These are phyloP conservation scores for Danaus chrysippus DNA, from an alignment of 2,888 invertebrate species.

Conservation along the genomic window DNA sequence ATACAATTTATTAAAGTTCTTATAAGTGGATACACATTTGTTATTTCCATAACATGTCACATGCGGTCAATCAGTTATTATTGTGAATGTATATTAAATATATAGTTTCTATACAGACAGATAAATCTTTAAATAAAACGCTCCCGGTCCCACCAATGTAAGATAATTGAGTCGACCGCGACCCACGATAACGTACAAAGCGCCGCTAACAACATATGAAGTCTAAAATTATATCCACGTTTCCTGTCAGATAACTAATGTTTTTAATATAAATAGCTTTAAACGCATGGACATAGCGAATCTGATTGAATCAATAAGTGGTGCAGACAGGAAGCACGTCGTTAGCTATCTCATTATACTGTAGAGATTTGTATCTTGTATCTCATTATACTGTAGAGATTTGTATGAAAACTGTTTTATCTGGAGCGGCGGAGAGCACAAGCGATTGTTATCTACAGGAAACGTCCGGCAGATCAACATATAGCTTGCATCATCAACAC, in stretches of 20 bases:
- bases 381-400: constrained; percentile 15
- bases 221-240: constrained; percentile 52
- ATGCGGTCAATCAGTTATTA: too few relatives aligned
- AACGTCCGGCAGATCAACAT: constrained; percentile 58
- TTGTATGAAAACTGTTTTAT: constrained; percentile 18
- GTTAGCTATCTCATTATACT: constrained; percentile 19
- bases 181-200: constrained; percentile 54
- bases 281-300: constrained; percentile 15
- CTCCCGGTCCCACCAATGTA: constrained; percentile 25
- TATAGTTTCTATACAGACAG: background rate
- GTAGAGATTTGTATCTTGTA: too few relatives aligned
- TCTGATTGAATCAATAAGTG: constrained; percentile 9
- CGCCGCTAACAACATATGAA: constrained; percentile 38
- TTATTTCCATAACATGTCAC: too few relatives aligned
- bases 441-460: constrained; percentile 71
- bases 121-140: constrained; percentile 16
- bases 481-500: constrained; percentile 41
- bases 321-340: constrained; percentile 31
- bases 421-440: constrained; percentile 41
- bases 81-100: too few relatives aligned
- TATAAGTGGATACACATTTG: too few relatives aligned
- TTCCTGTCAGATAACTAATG: constrained; percentile 49
- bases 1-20: too few relatives aligned
- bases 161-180: constrained; percentile 43
- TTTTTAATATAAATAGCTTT: constrained; percentile 46